Evolutionary conservation across 1,140 invertebrate genomes (phyloP).

Genomic region (Arctopsyche grandis): DNA sequence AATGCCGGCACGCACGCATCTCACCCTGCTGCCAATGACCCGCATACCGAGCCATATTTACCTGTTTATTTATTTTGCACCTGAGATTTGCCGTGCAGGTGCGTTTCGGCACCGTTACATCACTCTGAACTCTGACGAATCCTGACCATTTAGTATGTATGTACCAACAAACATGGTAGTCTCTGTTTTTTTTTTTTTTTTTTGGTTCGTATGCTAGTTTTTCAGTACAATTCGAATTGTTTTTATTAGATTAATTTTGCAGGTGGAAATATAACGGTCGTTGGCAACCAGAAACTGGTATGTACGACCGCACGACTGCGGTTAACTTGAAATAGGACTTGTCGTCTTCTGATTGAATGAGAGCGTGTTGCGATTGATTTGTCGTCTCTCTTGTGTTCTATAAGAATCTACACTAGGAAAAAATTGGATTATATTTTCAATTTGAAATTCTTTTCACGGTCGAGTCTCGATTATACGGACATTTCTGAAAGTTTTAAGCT

Average conservation of each 20-base stretch:
- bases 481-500: too few relatives aligned
- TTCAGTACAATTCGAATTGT: background rate
- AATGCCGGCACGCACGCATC: slow-evolving; percentile 12
- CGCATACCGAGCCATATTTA: slow-evolving; percentile 12
- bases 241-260: background rate
- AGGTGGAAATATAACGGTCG: slow-evolving; percentile 4
- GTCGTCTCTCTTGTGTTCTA: background rate
- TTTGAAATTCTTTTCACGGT: too few relatives aligned
- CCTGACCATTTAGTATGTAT: too few relatives aligned
- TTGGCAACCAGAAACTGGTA: background rate
- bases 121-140: too few relatives aligned
- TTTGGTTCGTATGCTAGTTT: too few relatives aligned
- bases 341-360: background rate
- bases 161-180: too few relatives aligned
- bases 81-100: background rate
- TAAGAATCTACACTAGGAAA: too few relatives aligned
- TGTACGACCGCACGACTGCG: background rate
- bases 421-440: too few relatives aligned
- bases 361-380: background rate
- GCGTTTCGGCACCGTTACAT: background rate
- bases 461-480: too few relatives aligned
- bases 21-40: slow-evolving; percentile 1
- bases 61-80: background rate
- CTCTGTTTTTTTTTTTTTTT: too few relatives aligned
- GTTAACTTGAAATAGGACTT: background rate